These are phyloP conservation scores for Bellardia bayeri DNA, from an alignment of 2,888 invertebrate genomes.

Conservation along the genomic window DNA sequence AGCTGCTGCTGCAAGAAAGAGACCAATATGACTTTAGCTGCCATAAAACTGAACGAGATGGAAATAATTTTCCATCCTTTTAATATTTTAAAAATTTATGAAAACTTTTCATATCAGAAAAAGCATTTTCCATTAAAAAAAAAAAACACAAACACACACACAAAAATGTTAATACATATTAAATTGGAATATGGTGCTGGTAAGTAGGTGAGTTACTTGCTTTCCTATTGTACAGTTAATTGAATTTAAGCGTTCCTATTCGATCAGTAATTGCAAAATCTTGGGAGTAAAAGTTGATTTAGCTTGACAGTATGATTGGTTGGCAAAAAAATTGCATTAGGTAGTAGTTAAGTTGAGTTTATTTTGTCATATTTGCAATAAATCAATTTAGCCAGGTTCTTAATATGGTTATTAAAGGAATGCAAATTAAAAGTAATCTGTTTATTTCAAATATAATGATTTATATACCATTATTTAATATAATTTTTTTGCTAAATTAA, in stretches of 20 bases:
- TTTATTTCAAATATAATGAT: too few relatives aligned
- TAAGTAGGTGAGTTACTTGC: background rate
- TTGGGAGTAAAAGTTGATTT: background rate
- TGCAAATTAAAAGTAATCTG: too few relatives aligned
- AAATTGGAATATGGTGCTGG: background rate
- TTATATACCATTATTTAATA: too few relatives aligned
- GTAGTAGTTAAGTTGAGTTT: background rate
- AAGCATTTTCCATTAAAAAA: background rate
- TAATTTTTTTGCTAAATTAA: too few relatives aligned
- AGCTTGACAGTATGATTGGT: background rate
- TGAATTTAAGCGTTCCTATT: too few relatives aligned
- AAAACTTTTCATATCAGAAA: slow-evolving; percentile 37
- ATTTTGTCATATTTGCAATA: background rate
- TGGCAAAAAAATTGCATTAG: background rate
- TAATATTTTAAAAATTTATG: slow-evolving; percentile 46
- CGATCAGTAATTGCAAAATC: too few relatives aligned
- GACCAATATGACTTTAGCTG: background rate
- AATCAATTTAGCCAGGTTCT: background rate
- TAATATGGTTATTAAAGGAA: background rate
- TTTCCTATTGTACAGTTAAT: background rate
- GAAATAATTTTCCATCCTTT: slow-evolving; percentile 18
- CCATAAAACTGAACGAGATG: slow-evolving; percentile 14
- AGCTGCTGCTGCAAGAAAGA: slow-evolving; percentile 17
- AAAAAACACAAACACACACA: too few relatives aligned
- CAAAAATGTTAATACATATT: background rate